phyloP scores from a whole-genome alignment of 2,113 vertebrate species.

The Chaetorhynchus papuensis region DNA sequence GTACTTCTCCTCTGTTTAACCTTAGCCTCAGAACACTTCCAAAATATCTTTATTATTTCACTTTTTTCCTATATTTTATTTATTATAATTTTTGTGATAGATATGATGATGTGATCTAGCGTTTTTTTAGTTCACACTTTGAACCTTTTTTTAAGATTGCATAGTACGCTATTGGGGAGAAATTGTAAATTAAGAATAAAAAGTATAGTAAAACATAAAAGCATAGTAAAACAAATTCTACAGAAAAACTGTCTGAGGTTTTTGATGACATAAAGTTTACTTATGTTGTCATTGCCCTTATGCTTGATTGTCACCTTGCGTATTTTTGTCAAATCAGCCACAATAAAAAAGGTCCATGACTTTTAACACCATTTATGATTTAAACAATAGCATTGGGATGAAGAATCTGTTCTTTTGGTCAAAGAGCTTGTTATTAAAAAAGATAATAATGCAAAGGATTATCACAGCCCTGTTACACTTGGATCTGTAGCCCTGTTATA shows the following conservation, averaged over 20 bases:
- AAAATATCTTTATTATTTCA: background rate
- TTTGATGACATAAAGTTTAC: background rate
- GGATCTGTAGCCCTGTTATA: background rate
- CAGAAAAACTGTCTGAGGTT: background rate
- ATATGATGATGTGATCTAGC: background rate
- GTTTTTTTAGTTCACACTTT: background rate
- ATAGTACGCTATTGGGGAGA: background rate
- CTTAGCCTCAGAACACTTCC: background rate
- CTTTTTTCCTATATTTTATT: background rate
- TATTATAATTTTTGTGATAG: background rate
- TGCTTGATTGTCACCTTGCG: background rate
- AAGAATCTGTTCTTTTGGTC: background rate
- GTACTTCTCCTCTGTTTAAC: background rate
- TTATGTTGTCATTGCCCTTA: background rate
- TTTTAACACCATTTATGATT: background rate
- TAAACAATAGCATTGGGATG: background rate
- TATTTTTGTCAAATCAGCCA: background rate
- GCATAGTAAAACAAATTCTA: background rate
- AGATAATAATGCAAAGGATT: background rate
- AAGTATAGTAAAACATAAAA: too few relatives aligned
- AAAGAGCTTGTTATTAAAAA: background rate
- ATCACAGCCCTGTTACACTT: background rate
- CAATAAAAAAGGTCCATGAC: background rate
- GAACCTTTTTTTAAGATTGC: background rate
- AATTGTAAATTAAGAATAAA: background rate